Evolutionary conservation across 2,797 vertebrate genomes (phyloP).

Genomic region (Takifugu rubripes): DNA sequence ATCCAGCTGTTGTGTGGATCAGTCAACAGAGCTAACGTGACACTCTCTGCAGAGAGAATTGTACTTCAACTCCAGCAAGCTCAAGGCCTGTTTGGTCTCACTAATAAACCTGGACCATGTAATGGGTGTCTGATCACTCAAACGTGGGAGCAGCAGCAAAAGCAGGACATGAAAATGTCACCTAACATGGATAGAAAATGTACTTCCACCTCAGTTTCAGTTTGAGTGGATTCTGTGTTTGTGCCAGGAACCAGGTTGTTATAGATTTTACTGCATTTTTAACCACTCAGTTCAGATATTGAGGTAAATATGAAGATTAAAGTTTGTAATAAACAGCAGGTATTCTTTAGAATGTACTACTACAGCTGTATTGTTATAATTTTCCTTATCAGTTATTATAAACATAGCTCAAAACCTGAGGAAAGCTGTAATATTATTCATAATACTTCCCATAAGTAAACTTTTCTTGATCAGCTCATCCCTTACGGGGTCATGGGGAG

Average conservation of each 20-base stretch:
- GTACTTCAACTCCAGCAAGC: slow-evolving; percentile 84
- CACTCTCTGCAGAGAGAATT: slow-evolving; percentile 87
- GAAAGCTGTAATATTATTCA: no score
- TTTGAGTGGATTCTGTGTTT: slow-evolving; percentile 77
- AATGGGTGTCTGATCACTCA: slow-evolving; percentile 91
- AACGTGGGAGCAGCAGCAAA: slow-evolving; percentile 84
- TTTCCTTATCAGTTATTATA: no score
- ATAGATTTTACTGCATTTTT: slow-evolving; percentile 44
- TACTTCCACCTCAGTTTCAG: slow-evolving; percentile 78
- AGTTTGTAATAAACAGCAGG: slow-evolving; percentile 1
- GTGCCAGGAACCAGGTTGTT: slow-evolving; percentile 69
- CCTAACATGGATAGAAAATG: slow-evolving; percentile 80
- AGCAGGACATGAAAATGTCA: slow-evolving; percentile 86
- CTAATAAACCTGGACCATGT: slow-evolving; percentile 94
- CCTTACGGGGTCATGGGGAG: no score
- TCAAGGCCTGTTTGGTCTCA: slow-evolving; percentile 87
- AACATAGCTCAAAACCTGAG: no score
- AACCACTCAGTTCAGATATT: slow-evolving; percentile 4
- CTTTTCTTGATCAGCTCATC: no score
- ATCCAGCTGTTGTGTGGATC: slow-evolving; percentile 93
- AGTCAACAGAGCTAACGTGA: slow-evolving; percentile 90
- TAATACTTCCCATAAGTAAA: no score
- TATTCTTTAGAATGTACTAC: no score
- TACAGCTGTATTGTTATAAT: no score
- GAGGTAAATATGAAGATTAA: no score